Percentiles rank a stretch among this genome's conserved stretches.
phyloP scores from a whole-genome alignment of 2,797 vertebrate species.

The Phyllotis vaccarum region DNA sequence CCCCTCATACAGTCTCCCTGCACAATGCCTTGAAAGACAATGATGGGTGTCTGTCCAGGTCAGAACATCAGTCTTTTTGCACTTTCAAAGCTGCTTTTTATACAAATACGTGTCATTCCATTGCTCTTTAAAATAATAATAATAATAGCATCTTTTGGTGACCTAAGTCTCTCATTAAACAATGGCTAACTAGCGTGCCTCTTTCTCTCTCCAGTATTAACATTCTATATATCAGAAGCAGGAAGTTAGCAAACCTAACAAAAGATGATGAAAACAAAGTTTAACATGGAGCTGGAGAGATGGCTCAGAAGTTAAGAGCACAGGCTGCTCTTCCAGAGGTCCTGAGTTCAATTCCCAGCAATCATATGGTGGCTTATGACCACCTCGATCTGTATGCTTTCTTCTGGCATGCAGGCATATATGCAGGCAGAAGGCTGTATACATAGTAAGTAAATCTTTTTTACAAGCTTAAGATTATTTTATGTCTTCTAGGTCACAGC shows the following conservation, averaged over 20 bases:
- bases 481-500: neutral
- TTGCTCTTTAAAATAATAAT: neutral
- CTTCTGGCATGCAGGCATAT: neutral
- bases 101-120: constrained; percentile 1
- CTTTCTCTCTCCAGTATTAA: constrained; percentile 25
- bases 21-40: neutral
- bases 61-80: constrained; percentile 35
- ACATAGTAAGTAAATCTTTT: neutral
- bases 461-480: neutral
- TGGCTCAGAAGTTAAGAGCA: neutral
- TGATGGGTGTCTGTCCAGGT: neutral
- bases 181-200: constrained; percentile 44
- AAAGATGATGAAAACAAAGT: neutral
- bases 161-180: constrained; percentile 25
- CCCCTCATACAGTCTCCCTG: neutral
- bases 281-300: neutral
- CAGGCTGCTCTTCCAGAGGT: neutral
- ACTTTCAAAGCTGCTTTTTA: constrained; percentile 43
- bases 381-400: neutral
- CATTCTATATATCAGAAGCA: constrained; percentile 31
- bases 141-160: constrained; percentile 20
- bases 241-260: constrained; percentile 42
- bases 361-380: neutral
- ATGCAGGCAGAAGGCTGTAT: neutral
- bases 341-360: neutral